These are phyloP conservation scores for Xenopus borealis DNA, from an alignment of 2,113 vertebrate species.

Conservation along the genomic window DNA sequence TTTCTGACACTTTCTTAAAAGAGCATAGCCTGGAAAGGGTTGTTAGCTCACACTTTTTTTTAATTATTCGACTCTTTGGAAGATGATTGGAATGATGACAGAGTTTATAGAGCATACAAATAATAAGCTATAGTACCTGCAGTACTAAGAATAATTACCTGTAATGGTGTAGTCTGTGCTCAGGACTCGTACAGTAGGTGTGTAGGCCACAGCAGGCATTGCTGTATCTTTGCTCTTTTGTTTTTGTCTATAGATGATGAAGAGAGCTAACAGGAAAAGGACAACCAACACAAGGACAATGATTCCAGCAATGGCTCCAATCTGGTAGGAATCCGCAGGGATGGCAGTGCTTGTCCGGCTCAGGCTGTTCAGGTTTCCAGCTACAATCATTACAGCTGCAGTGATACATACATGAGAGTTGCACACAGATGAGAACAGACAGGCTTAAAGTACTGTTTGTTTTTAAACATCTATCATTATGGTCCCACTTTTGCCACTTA, in stretches of 20 bases:
- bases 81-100: too few species aligned
- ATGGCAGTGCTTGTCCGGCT: conserved; percentile 83
- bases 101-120: too few species aligned
- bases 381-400: conserved; percentile 82
- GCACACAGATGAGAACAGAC: not conserved
- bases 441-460: not conserved
- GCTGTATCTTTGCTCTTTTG: conserved; percentile 88
- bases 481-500: too few species aligned
- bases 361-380: conserved; percentile 86
- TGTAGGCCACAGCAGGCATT: conserved; percentile 88
- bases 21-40: too few species aligned
- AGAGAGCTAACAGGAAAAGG: conserved; percentile 84
- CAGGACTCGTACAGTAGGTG: conserved; percentile 81
- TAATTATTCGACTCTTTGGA: too few species aligned
- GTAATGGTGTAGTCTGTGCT: conserved; percentile 79
- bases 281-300: conserved; percentile 85
- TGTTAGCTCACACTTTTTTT: too few species aligned
- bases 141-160: conserved; percentile 55
- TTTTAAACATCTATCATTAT: not conserved
- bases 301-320: conserved; percentile 87
- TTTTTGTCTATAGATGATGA: conserved; percentile 89
- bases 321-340: conserved; percentile 88
- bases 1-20: too few species aligned
- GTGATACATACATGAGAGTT: conserved; percentile 17
- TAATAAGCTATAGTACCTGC: too few species aligned